Evolutionary conservation across 2,888 invertebrate genomes (phyloP).

Genomic region (Chromoteleia sp.): DNA sequence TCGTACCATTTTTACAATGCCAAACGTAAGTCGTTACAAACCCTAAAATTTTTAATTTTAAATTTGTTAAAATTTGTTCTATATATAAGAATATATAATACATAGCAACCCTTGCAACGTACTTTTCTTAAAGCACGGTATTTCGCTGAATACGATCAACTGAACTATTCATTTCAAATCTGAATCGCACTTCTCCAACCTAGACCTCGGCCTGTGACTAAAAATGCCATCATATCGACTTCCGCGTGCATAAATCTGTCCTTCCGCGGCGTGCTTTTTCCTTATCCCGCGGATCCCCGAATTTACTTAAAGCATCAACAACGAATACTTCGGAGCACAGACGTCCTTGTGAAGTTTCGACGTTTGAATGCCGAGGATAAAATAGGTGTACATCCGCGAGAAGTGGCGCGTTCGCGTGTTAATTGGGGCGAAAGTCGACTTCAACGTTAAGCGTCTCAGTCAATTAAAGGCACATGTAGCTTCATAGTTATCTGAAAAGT

Average conservation of each 20-base stretch:
- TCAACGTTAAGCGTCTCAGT: constrained; percentile 64
- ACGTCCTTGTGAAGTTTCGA: constrained; percentile 41
- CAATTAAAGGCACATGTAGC: constrained; percentile 69
- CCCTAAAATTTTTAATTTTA: too few relatives aligned
- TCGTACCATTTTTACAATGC: too few relatives aligned
- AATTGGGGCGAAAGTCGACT: constrained; percentile 65
- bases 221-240: constrained; percentile 9
- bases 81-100: too few relatives aligned
- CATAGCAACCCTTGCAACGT: too few relatives aligned
- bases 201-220: not conserved
- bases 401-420: constrained; percentile 54
- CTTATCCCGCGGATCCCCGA: constrained; percentile 4
- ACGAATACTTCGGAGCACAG: constrained; percentile 11
- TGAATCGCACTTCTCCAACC: too few relatives aligned
- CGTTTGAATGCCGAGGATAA: constrained; percentile 50
- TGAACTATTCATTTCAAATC: too few relatives aligned
- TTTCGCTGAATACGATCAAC: too few relatives aligned
- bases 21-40: too few relatives aligned
- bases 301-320: constrained; percentile 40
- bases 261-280: not conserved
- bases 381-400: constrained; percentile 54
- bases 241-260: constrained; percentile 3
- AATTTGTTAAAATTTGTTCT: too few relatives aligned
- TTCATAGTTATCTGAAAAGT: constrained; percentile 67
- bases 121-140: too few relatives aligned